These are phyloP conservation scores for Leucoraja ocellata DNA, from an alignment of 2,797 vertebrate species.

Conservation along the genomic window DNA sequence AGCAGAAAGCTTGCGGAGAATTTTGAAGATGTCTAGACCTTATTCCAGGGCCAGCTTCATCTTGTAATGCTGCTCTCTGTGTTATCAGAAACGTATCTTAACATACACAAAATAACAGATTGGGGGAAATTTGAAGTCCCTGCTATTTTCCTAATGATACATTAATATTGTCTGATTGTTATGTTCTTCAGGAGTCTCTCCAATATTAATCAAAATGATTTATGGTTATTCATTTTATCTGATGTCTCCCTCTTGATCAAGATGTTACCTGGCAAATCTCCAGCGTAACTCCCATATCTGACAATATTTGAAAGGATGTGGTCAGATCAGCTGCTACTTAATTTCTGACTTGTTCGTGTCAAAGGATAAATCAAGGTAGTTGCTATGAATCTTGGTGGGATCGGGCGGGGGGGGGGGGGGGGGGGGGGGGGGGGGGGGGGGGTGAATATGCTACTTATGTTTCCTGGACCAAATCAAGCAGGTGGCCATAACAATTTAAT, in stretches of 20 bases:
- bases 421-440: too few species aligned
- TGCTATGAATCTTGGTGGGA: neutral
- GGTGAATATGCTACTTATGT: neutral
- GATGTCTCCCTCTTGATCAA: neutral
- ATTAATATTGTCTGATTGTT: neutral
- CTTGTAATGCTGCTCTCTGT: neutral
- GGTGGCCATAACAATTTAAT: neutral
- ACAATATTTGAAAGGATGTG: neutral
- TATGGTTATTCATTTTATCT: neutral
- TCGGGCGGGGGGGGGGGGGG: too few species aligned
- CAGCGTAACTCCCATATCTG: neutral
- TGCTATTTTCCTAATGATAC: neutral
- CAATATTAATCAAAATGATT: neutral
- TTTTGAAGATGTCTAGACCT: neutral
- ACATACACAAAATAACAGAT: neutral
- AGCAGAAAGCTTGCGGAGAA: neutral
- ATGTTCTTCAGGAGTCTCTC: neutral
- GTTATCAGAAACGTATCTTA: neutral
- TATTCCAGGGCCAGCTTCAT: neutral
- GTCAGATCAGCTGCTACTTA: neutral
- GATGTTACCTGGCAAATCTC: neutral
- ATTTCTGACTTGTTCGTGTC: neutral
- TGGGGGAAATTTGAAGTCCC: neutral
- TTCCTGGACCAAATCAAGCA: neutral
- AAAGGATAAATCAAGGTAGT: neutral